Percentiles rank a stretch among this genome's conserved stretches.
These are phyloP conservation scores for Campylorhamphus procurvoides DNA, from an alignment of 2,113 vertebrate genomes.

Conservation along the genomic window DNA sequence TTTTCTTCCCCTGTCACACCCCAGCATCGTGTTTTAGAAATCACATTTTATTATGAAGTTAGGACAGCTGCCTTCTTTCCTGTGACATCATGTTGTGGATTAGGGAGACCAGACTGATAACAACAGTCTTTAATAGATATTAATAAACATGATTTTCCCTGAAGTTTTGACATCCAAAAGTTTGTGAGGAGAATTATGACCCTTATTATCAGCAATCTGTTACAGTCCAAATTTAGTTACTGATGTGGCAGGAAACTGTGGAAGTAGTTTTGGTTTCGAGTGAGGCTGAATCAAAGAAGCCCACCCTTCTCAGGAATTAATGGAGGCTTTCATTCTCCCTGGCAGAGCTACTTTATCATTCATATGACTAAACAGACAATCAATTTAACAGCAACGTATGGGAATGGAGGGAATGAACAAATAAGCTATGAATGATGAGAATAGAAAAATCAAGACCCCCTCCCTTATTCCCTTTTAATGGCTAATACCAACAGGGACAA, in stretches of 20 bases:
- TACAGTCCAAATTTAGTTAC: constrained; percentile 51
- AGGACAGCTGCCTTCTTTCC: background rate
- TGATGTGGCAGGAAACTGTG: constrained; percentile 14
- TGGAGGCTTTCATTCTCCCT: constrained; percentile 83
- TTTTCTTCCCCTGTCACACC: fast-evolving
- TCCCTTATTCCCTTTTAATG: constrained; percentile 88
- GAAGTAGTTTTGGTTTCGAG: constrained; percentile 57
- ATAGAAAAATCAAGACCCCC: constrained; percentile 89
- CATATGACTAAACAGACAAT: constrained; percentile 97
- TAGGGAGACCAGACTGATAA: background rate
- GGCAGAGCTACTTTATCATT: constrained; percentile 90
- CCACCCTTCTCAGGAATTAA: constrained; percentile 80
- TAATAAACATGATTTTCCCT: constrained; percentile 32
- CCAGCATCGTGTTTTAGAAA: fast-evolving
- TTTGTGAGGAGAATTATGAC: constrained; percentile 41
- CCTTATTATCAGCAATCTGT: constrained; percentile 28
- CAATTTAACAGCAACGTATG: constrained; percentile 94
- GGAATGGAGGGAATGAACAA: constrained; percentile 94
- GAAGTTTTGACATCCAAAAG: constrained; percentile 52
- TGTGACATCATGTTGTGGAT: fast-evolving
- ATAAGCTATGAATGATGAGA: constrained; percentile 96
- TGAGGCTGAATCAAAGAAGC: constrained; percentile 68
- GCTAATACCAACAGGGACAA: constrained; percentile 94
- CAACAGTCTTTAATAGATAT: background rate
- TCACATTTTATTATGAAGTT: background rate